Conservation (phyloP, 37 sponge, comb jelly and placozoan genomes). For the Lycopodina hypogea region DNA sequence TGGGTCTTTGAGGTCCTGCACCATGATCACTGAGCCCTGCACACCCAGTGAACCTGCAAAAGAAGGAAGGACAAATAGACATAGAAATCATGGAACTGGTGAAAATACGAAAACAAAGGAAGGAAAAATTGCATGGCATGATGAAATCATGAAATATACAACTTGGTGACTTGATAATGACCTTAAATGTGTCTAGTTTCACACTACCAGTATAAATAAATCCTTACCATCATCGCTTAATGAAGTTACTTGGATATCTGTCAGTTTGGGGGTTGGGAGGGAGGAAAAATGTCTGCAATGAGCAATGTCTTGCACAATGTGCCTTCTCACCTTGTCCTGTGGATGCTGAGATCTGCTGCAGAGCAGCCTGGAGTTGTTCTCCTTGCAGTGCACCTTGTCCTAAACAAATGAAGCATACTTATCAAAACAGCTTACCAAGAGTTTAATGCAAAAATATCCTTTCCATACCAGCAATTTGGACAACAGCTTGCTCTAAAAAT, state of each 20-base stretch:
- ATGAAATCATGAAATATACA: no score
- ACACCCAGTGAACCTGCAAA: not conserved
- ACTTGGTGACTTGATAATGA: no score
- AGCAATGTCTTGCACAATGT: no score
- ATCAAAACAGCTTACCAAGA: no score
- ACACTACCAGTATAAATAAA: not conserved
- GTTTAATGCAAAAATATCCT: not conserved
- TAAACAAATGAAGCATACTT: not conserved
- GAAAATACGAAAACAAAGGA: no score
- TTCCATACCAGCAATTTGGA: not conserved
- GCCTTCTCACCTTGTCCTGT: not conserved
- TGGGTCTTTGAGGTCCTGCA: conserved; percentile 31
- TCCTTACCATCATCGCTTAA: conserved; percentile 7
- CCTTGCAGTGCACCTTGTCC: conserved; percentile 6
- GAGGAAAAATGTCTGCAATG: no score
- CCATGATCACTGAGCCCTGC: not conserved
- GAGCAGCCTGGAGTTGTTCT: conserved; percentile 6
- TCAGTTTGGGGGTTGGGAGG: not conserved
- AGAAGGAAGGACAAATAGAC: no score
- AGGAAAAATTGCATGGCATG: no score
- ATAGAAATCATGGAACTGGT: no score
- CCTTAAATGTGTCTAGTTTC: no score
- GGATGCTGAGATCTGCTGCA: conserved; percentile 8
- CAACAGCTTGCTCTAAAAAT: conserved; percentile 5
- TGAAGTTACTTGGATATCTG: not conserved